These are phyloP conservation scores for Pantherophis alleghaniensis DNA, from an alignment of 2,797 vertebrate genomes.

Conservation along the genomic window DNA sequence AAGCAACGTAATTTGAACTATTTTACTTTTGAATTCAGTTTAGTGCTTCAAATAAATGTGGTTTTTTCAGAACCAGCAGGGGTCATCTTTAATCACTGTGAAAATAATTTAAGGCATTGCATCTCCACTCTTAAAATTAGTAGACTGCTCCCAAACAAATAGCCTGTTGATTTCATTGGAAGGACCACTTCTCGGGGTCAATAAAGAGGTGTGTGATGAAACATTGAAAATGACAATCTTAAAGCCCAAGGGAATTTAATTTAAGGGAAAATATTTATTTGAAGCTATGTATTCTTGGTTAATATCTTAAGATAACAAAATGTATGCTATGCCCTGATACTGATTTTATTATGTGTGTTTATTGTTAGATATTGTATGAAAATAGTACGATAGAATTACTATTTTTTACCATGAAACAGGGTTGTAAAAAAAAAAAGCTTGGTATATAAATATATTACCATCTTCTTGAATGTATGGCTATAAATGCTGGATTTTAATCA, in stretches of 20 bases:
- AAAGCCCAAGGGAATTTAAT: constrained; percentile 41
- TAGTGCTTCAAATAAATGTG: constrained; percentile 15
- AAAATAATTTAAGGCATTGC: constrained; percentile 39
- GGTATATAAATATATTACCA: constrained; percentile 66
- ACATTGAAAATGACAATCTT: constrained; percentile 42
- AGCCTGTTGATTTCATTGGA: background rate
- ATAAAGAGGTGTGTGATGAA: constrained; percentile 43
- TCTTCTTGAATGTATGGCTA: constrained; percentile 57
- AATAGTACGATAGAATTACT: constrained; percentile 37
- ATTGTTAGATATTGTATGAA: constrained; percentile 53
- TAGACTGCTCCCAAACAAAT: background rate
- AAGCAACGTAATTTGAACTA: background rate
- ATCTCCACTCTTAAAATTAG: background rate
- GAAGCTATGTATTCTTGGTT: constrained; percentile 5
- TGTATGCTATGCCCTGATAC: constrained; percentile 9
- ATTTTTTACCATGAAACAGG: constrained; percentile 60
- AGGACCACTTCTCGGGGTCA: constrained; percentile 31
- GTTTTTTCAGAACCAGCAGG: constrained; percentile 9
- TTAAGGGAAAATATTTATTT: constrained; percentile 2
- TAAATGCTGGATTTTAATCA: constrained; percentile 56
- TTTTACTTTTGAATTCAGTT: constrained; percentile 37
- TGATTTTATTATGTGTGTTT: constrained; percentile 47
- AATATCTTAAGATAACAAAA: constrained; percentile 18
- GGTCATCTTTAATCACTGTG: constrained; percentile 11
- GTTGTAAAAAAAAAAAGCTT: constrained; percentile 67